Conservation (phyloP, 2,797 vertebrate species). For the Onychomys arenicola region DNA sequence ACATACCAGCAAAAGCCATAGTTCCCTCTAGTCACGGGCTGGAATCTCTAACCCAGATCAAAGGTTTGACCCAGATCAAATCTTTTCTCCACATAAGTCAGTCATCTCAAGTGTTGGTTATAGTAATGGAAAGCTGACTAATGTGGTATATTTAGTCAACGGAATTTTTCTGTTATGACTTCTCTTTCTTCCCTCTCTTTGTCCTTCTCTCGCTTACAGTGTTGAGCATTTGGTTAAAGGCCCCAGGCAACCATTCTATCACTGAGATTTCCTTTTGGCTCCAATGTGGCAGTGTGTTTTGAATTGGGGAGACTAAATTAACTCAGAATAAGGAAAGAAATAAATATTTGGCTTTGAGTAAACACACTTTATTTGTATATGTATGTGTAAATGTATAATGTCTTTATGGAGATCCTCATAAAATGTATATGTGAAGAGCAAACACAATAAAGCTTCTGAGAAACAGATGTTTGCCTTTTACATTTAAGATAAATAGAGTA, state of each 20-base stretch:
- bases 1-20: background rate
- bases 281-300: background rate
- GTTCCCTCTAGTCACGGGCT: background rate
- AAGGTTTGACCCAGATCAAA: background rate
- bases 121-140: background rate
- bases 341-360: background rate
- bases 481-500: background rate
- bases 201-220: background rate
- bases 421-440: background rate
- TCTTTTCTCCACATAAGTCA: background rate
- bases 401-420: background rate
- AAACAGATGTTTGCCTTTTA: background rate
- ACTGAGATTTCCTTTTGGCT: background rate
- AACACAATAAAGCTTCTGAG: background rate
- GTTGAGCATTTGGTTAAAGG: background rate
- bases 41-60: background rate
- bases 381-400: too few species aligned
- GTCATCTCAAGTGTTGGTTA: background rate
- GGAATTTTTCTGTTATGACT: background rate
- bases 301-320: slow-evolving; percentile 4
- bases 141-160: background rate
- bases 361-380: background rate
- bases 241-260: too few species aligned
- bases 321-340: slow-evolving; percentile 29
- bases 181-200: background rate